These are phyloP conservation scores for Columba livia DNA, from an alignment of 2,113 vertebrate genomes.

Conservation along the genomic window DNA sequence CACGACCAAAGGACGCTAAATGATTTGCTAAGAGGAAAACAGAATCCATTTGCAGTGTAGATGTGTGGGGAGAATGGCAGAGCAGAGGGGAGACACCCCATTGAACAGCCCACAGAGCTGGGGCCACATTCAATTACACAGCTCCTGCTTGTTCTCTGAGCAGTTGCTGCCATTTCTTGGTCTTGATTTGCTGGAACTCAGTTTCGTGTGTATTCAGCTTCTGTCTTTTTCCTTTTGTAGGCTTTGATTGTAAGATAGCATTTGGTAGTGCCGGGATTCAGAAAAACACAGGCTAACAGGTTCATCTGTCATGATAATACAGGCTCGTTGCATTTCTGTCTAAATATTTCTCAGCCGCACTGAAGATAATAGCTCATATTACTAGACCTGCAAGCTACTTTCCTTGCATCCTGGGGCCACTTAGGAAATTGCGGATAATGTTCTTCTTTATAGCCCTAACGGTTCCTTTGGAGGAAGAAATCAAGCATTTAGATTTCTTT, in stretches of 20 bases:
- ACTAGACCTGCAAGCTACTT: background rate
- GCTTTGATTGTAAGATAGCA: background rate
- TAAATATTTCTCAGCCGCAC: background rate
- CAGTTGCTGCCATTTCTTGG: background rate
- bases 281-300: background rate
- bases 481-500: background rate
- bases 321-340: background rate
- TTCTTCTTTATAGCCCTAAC: background rate
- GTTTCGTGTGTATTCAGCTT: background rate
- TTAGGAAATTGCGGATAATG: background rate
- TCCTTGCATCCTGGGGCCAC: background rate
- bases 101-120: background rate
- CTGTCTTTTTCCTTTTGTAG: background rate
- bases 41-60: fast-evolving
- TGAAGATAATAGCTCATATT: background rate
- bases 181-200: background rate
- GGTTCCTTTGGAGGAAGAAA: background rate
- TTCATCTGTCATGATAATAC: background rate
- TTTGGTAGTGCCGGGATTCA: background rate
- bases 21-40: background rate
- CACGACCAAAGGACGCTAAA: fast-evolving
- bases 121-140: background rate
- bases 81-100: background rate
- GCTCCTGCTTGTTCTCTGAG: background rate
- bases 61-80: background rate